These are phyloP conservation scores for Sminthopsis crassicaudata DNA, from an alignment of 2,113 vertebrate species.

Conservation along the genomic window DNA sequence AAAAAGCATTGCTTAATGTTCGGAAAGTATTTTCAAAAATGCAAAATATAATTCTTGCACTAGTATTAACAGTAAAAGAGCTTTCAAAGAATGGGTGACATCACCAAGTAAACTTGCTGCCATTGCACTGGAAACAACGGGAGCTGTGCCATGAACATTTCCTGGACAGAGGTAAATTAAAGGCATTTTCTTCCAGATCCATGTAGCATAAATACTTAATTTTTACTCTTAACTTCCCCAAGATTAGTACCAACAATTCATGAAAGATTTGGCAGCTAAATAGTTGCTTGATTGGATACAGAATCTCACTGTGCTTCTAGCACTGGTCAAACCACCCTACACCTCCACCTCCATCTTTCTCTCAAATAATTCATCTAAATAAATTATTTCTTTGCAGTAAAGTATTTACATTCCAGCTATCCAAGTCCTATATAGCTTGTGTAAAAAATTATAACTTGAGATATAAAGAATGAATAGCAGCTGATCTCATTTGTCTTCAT, in stretches of 20 bases:
- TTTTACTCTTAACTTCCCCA: conserved; percentile 52
- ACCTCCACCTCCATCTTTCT: background rate
- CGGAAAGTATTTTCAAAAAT: conserved; percentile 12
- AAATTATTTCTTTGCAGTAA: conserved; percentile 45
- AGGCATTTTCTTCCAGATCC: conserved; percentile 39
- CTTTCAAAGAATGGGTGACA: conserved; percentile 58
- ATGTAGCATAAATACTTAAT: conserved; percentile 38
- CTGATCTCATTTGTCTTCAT: conserved; percentile 54
- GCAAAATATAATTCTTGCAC: conserved; percentile 10
- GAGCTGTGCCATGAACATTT: conserved; percentile 32
- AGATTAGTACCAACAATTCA: background rate
- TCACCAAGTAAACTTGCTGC: conserved; percentile 46
- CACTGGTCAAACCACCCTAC: background rate
- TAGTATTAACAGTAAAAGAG: conserved; percentile 45
- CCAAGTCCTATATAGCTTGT: conserved; percentile 31
- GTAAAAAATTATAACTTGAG: conserved; percentile 18
- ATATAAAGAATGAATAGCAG: conserved; percentile 38
- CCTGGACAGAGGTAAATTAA: conserved; percentile 59
- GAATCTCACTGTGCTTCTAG: background rate
- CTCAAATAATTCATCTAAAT: conserved; percentile 54
- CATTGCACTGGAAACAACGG: conserved; percentile 56
- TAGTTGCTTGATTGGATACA: background rate
- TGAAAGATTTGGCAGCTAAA: conserved; percentile 22
- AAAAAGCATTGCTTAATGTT: conserved; percentile 14
- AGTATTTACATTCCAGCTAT: conserved; percentile 43